These are phyloP conservation scores for Parapristionchus giblindavisi DNA, from an alignment of 2,888 invertebrate genomes.

Conservation along the genomic window DNA sequence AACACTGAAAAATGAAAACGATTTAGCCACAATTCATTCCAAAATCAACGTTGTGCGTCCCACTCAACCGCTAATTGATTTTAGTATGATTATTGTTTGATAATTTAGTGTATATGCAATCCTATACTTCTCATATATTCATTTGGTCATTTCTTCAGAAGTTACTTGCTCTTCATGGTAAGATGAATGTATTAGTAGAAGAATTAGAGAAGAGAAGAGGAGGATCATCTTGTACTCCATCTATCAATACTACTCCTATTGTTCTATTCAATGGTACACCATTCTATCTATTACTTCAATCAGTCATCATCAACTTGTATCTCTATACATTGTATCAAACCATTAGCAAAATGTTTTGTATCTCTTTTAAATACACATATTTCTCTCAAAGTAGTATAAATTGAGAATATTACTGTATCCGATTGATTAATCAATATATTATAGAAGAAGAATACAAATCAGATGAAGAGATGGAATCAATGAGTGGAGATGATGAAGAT, in stretches of 20 bases:
- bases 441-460: constrained; percentile 29
- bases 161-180: constrained; percentile 36
- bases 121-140: too few species aligned
- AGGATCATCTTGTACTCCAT: neutral
- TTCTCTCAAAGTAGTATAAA: neutral
- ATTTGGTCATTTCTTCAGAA: constrained; percentile 14
- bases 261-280: constrained; percentile 23
- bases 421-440: neutral
- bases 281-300: neutral
- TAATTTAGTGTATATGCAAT: too few species aligned
- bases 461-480: constrained; percentile 39
- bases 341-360: too few species aligned
- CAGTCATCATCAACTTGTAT: neutral
- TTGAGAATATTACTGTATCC: neutral
- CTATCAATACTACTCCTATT: constrained; percentile 4
- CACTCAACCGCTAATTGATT: too few species aligned
- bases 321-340: neutral
- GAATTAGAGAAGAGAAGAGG: constrained; percentile 38
- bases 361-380: too few species aligned
- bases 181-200: constrained; percentile 30
- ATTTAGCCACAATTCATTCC: too few species aligned
- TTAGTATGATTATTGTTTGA: too few species aligned
- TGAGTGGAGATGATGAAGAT: constrained; percentile 35
- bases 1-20: too few species aligned
- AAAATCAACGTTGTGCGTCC: too few species aligned